Conservation (phyloP, 2,888 invertebrate genomes). For the Heteropelma amictum region DNA sequence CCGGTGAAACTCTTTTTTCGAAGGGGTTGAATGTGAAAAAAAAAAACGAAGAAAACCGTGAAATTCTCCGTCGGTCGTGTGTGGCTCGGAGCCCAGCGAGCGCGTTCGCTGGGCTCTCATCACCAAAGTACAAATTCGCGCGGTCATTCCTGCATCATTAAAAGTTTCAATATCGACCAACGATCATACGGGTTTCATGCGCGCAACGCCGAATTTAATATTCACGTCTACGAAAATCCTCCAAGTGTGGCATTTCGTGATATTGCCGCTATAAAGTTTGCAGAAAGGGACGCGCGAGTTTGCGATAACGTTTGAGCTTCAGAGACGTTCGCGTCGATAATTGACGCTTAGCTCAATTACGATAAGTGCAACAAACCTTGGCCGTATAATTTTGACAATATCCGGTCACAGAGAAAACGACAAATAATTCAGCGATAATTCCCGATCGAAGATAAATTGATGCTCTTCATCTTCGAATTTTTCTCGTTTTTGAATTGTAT, state of each 20-base stretch:
- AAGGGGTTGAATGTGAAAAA: too few relatives aligned
- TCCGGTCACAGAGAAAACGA: too few relatives aligned
- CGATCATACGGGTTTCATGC: too few relatives aligned
- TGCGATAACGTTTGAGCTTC: slow-evolving; percentile 1
- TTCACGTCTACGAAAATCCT: too few relatives aligned
- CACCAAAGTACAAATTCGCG: too few relatives aligned
- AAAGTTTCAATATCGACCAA: too few relatives aligned
- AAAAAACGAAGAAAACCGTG: slow-evolving; percentile 4
- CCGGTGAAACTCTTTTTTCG: slow-evolving; percentile 18
- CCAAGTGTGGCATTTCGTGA: not conserved
- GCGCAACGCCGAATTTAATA: too few relatives aligned
- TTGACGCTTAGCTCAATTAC: not conserved
- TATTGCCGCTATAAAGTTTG: not conserved
- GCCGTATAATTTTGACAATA: not conserved
- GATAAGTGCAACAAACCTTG: not conserved
- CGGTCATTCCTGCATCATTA: too few relatives aligned
- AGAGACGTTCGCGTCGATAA: slow-evolving; percentile 8
- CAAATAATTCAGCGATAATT: too few relatives aligned
- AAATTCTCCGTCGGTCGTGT: slow-evolving; percentile 45
- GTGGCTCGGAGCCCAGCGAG: slow-evolving; percentile 18
- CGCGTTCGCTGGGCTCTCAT: not conserved
- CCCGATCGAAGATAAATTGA: too few relatives aligned
- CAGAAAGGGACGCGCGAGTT: not conserved
- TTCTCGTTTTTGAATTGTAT: too few relatives aligned
- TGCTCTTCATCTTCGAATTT: too few relatives aligned